Base-by-base conservation (phyloP, 2,888 invertebrate genomes). In the Nomada ferruginata region DNA sequence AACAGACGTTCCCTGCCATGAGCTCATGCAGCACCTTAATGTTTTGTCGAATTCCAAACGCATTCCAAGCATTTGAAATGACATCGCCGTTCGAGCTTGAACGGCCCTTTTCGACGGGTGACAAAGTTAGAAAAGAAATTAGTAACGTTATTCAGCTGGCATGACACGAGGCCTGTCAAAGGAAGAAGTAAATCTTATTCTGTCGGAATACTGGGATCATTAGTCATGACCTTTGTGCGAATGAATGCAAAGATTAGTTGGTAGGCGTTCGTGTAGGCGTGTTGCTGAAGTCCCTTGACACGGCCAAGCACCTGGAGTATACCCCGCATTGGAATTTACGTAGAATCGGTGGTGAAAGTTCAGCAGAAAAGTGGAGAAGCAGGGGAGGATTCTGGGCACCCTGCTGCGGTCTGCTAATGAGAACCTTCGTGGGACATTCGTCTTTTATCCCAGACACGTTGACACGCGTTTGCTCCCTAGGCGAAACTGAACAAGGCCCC, bases 151-250 rank as follows among this genome's bases (percentile, higher is more conserved):
- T 87, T 89, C 84, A 78, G 66, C 29, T 53, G 65, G 52, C 52
- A 36, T 18, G 26, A 72, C 73, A n/a, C 36, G 73, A 57, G 47
- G 78, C 55, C 9, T n/a, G 23, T 70, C 74, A 61, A 42, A 59
- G 65, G 72, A 69, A 65, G 59, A 73, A 66, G 79, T 81, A 86
- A 87, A 89, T 90, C 84, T 75, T 81, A 90, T 89, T 89, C 84
- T 88, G 76, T 66, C 66, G 66, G 72, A 82, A 84, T 81, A 89
- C 84, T 76, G 71, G 71, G 84, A 84, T 90, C 90, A 91, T 91
- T 91, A 91, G 90, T 91, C 90, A 89, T 90, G 88, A 89, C 90
- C 89, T 91, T 91, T 87, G 84, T 91, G 80, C 81, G 84, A 85
- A 79, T 70, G 86, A 88, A 89, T 85, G 83, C 79, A 72, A 87